phyloP scores from a whole-genome alignment of 2,888 invertebrate genomes.

The Gerris lacustris region DNA sequence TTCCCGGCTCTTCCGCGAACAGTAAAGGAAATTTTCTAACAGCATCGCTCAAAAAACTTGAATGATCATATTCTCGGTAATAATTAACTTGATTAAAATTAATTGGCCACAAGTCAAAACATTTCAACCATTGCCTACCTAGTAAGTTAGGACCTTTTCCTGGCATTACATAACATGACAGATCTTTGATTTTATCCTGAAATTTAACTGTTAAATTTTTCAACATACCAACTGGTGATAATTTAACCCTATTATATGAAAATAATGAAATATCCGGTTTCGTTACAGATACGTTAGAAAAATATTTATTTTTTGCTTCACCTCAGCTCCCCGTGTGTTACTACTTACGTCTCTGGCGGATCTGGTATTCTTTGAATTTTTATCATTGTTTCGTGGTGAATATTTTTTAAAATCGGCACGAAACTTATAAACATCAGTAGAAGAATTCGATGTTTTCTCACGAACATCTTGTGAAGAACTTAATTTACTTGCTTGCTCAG shows the following conservation, averaged over 20 bases:
- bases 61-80: not conserved
- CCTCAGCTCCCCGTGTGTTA: not conserved
- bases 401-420: not conserved
- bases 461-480: not conserved
- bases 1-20: not conserved
- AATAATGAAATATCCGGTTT: not conserved
- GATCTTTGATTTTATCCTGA: not conserved
- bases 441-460: not conserved
- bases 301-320: not conserved
- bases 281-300: not conserved
- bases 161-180: not conserved
- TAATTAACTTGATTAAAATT: too few species aligned
- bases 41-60: not conserved
- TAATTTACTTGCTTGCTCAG: not conserved
- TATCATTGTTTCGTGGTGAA: not conserved
- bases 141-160: not conserved
- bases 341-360: not conserved
- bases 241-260: not conserved
- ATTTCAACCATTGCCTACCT: not conserved
- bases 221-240: not conserved
- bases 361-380: not conserved
- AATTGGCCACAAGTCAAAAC: not conserved
- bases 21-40: not conserved
- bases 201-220: not conserved
- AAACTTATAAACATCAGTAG: not conserved